Base-by-base conservation (phyloP, 2,797 vertebrate species). In the Pangasius sanitwongsei region DNA sequence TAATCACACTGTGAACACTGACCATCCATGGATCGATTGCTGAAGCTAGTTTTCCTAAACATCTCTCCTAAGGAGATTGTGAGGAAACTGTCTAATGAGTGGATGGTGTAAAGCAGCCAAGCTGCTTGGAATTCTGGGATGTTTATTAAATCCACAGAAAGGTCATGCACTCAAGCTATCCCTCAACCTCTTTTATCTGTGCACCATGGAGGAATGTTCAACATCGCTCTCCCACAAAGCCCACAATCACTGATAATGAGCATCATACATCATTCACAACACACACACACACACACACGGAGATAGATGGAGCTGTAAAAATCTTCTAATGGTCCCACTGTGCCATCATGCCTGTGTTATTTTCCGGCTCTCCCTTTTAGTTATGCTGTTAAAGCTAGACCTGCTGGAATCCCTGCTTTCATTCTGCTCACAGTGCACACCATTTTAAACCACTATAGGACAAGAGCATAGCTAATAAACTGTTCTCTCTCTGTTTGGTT, bases 131-230 rank as follows among this genome's bases (percentile, higher is more conserved):
- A 91, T 89, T 89, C 83, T 12, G 34, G 44, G 82, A 53, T 89
- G 86, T 90, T 91, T 92, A 72, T 90, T 92, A 88, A 72, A 78
- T 72, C 41, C 20, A 85, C 67, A 83, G 57, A 55, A 90, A 87
- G 75, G 91, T 93, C 83, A 88, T 57, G 87, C 65, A 86, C 53
- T 65, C 85, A 81, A 11, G 53, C 74, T 55, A 48, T 89, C 86
- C 77, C 67, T 87, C 31, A 77, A 57, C 44, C 81, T 87, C 55
- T 31, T 63, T 93, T 92, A 92, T 94, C 93, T 91, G 72, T 90
- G 90, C 84, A 85, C 15, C 82, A 31, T 16, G n/a, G 31, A 85
- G 86, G 91, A 92, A 91, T 93, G 92, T 87, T 63, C 59, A 85
- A 34, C 65, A 63, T 70, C 28, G 5, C 41, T 74, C 75, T 90